Evolutionary conservation across 2,888 invertebrate species (phyloP), one percentile per base, ranked within the genome.

Genomic region (Hemaris fuciformis): DNA sequence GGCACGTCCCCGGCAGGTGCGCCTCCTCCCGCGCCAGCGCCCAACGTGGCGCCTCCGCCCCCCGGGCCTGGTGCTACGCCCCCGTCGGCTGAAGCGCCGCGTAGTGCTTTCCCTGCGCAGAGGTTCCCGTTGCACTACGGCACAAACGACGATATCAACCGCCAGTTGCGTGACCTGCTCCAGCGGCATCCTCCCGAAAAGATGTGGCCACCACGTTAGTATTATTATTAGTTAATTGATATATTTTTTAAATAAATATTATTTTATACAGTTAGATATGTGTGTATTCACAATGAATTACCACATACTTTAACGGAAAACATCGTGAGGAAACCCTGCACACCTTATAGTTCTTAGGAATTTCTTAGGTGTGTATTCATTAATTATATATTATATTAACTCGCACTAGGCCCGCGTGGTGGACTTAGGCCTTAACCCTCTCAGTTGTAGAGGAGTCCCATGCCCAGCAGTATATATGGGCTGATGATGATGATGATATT

Each of bases 111-210:
- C 87, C 93, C 79, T 62, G 89, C 83, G 69, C 93, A 88, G 57
- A 81, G 91, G 64, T 90, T 91, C 77, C 93, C 85, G 70, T 80
- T 88, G 38, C 93, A 93, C 77, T 89, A 94, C 68, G 93, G 93
- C 74, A 84, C 80, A 72, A 85, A 80, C 65, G 89, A 89, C 61
- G 88, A 90, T 71, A 87, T 95, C 77, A 96, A 96, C 76, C 93
- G 96, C 3, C 98, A 98, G 77, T 90, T 98, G 48, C 89, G 97
- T 27, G 97, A 97, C 80, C 86, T 98, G 66, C 90, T 98, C 61
- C 97, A 97, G 80, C 91, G 96, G 58, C 96, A 96, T 74, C 96
- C 96, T 74, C 96, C 96, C 64, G 94, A 92, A 43, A 92, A 94
- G 71, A 90, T 94, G 77, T 94, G 94, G 94, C 90, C 93, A 5